Evolutionary conservation across 2,888 invertebrate genomes (phyloP), one percentile per base, ranked within the genome.

Genomic region (Amiota minor): DNA sequence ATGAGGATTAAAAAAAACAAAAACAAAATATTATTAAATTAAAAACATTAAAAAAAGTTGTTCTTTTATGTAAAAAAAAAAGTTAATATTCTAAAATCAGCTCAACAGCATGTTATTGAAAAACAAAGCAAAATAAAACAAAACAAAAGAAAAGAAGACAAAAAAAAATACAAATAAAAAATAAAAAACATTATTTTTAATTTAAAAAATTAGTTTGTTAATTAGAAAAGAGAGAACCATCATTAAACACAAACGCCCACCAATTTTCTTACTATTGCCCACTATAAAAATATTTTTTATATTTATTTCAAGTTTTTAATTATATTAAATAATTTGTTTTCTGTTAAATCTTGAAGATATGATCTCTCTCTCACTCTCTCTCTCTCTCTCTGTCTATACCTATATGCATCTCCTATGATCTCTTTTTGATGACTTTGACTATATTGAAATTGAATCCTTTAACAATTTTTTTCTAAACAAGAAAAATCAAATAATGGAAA

Each of bases 401-500:
- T n/a, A n/a, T n/a, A n/a, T n/a, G n/a, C 35, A 2, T 35, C 35
- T 6, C 2, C 35, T 2, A 23, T 23, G 23, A 23, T 23, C 23
- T 23, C 2, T 35, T n/a, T n/a, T n/a, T n/a, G n/a, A 35, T 35
- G 6, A 6, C 35, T 35, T 35, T 35, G 6, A 6, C 35, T 35
- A 35, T 35, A 35, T 35, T 35, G 35, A 35, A 35, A 35, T 4
- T 6, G 2, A 35, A 35, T 35, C 6, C 35, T 35, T 35, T 4
- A 35, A 35, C 35, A 6, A 35, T 35, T 35, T 35, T 35, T 53
- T 74, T 59, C 67, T 75, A 69, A 73, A 71, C 47, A 72, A 78
- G 55, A 71, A 73, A 73, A 71, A 75, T 74, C 79, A 77, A 80
- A 79, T 82, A 83, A 85, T 83, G 80, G 83, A 47, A 82, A 82